Evolutionary conservation across 2,113 vertebrate species (phyloP).

Genomic region (Parus major): DNA sequence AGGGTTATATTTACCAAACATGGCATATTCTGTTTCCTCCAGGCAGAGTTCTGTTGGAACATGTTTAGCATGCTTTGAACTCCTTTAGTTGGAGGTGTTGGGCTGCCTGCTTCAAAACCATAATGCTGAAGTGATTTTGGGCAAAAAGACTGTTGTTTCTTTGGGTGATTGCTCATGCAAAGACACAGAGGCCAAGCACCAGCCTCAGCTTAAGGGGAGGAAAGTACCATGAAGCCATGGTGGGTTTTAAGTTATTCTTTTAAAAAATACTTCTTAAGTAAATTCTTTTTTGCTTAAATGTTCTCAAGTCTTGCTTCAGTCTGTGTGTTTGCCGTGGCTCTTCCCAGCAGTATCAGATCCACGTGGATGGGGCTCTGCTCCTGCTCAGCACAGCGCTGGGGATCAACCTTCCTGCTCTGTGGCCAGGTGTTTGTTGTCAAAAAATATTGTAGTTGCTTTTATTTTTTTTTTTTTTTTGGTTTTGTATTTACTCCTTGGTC

Average conservation of each 20-base stretch:
- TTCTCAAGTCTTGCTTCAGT: background rate
- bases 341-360: fast-evolving
- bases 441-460: background rate
- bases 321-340: background rate
- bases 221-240: background rate
- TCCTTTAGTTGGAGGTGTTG: background rate
- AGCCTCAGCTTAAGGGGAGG: background rate
- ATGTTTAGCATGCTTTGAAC: background rate
- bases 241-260: constrained; percentile 9
- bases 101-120: background rate
- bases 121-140: background rate
- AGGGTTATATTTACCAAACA: background rate
- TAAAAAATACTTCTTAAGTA: background rate
- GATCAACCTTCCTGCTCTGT: background rate
- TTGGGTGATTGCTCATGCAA: background rate
- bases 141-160: background rate
- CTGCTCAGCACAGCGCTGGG: background rate
- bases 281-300: background rate
- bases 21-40: background rate
- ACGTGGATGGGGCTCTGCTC: background rate
- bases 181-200: background rate
- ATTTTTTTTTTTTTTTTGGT: too few species aligned
- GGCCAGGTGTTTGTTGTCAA: background rate
- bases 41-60: background rate
- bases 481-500: background rate